Evolutionary conservation across 1,140 invertebrate species (phyloP), one percentile per base, ranked within the genome.

Genomic region (Drosophila punjabiensis): DNA sequence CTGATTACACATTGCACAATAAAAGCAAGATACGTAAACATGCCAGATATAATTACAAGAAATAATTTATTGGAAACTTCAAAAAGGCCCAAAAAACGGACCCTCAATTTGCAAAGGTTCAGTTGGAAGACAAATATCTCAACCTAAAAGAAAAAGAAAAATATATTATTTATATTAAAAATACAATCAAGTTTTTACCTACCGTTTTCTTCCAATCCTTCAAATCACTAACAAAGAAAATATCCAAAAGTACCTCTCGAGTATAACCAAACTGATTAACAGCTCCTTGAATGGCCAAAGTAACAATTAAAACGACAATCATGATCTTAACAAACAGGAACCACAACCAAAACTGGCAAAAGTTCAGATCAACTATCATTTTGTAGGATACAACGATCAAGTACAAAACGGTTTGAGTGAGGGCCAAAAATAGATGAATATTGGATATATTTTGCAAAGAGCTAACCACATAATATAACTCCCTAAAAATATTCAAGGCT

Each of bases 31-130:
- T 71, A 83, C 0, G 61, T 71, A 10, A 82, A 43, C 18, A 71
- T 35, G 1, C 50, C 81, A 4, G 80, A 79, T 5, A 81, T 18
- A 47, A 76, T 76, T 1, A 70, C 24, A 35, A 83, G 66, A 5
- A 71, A 82, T 9, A 65, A 32, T 18, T 82, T 58, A 32, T 82
- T 79, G 5, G 81, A 79, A 20, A 83, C 43, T 1, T 83, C 65
- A 20, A 76, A 79, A 1, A 82, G 28, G 3, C 76, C 79, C 47
- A 83, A 30, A 0, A 76, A 50, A 13, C 53, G 53, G 0, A 83
- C 81, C 0, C 56, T 71, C 48, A 83, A 76, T 43, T 83, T 66
- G n/a, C 48, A 64, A 1, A 82, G 55, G 13, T 70, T 67, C 9
- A 82, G 18, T 8, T 81, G 76, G 14, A 50, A 56, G 3, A 70